Evolutionary conservation across 1,140 invertebrate species (phyloP), one percentile per base, ranked within the genome.

Genomic region (Euglossa dilemma): DNA sequence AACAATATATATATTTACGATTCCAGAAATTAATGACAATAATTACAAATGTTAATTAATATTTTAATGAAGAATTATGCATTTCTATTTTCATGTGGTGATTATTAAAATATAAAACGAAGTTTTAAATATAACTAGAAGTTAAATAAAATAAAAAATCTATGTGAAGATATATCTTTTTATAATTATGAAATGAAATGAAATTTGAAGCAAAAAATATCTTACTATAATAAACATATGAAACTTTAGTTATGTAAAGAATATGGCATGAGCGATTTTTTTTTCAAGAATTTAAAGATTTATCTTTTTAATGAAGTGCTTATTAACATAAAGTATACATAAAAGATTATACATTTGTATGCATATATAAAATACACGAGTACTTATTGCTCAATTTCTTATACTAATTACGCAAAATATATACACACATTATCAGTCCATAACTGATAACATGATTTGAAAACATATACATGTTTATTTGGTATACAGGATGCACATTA

Each of bases 291-390:
- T 63, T 76, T 50, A n/a, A 83, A 84, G 74, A 23, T 81, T 76
- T 50, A 70, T 70, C 70, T 47, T 80, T 82, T 63, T 85, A 85
- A 87, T 87, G 64, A 70, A 74, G 64, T 54, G 71, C 78, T 79
- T 67, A 63, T 82, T 61, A 85, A 83, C 83, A 79, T 75, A 88
- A 87, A 78, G 52, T 83, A 87, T 80, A 86, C 78, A 71, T 78
- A 84, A 89, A 89, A 80, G 84, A 89, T 89, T 85, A 84, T 83
- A 85, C 77, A 83, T 89, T 89, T 82, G 56, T 84, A 89, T 75
- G 87, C 70, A 88, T 89, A 88, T 86, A 84, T 86, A 89, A 89
- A 88, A 89, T 84, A 89, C 73, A 75, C 16, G 64, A 85, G 76
- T 88, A 88, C 80, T 87, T 72, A 89, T 87, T 89, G 83, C 80